A percentile compares a stretch with the other conserved stretches of the same genome.
Evolutionary conservation across 2,888 invertebrate species (phyloP).

Genomic region (Tetragonula carbonaria): DNA sequence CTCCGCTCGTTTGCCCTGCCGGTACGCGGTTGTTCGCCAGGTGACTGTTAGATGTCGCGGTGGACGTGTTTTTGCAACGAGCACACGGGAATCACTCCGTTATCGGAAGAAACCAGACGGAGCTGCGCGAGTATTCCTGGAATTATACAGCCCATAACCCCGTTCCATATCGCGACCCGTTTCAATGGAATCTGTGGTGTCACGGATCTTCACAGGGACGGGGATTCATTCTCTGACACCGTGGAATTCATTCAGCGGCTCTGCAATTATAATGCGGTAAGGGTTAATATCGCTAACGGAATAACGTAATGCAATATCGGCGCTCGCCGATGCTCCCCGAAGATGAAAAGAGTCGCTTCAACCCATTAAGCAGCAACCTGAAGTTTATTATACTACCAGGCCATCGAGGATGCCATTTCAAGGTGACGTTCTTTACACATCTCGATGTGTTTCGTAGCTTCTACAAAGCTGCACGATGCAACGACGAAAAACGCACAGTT

Average conservation of each 20-base stretch:
- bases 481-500: too few relatives aligned
- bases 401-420: too few relatives aligned
- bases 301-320: slow-evolving; percentile 29
- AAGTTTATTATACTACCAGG: too few relatives aligned
- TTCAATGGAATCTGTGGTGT: slow-evolving; percentile 8
- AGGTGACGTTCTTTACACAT: too few relatives aligned
- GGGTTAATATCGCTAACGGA: slow-evolving; percentile 42
- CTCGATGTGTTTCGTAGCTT: too few relatives aligned
- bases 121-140: background rate
- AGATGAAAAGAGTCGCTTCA: slow-evolving; percentile 28
- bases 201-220: background rate
- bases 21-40: slow-evolving; percentile 32
- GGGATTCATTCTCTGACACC: slow-evolving; percentile 18
- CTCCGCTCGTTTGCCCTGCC: slow-evolving; percentile 25
- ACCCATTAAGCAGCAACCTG: background rate
- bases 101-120: slow-evolving; percentile 33
- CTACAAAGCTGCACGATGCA: too few relatives aligned
- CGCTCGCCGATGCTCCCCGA: background rate
- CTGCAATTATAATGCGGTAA: slow-evolving; percentile 41
- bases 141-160: background rate
- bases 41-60: slow-evolving; percentile 64
- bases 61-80: slow-evolving; percentile 12
- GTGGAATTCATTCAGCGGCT: background rate
- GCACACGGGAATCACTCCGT: slow-evolving; percentile 34
- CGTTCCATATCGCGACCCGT: background rate